phyloP scores from a whole-genome alignment of 1,140 invertebrate species.

The Vanessa atalanta region DNA sequence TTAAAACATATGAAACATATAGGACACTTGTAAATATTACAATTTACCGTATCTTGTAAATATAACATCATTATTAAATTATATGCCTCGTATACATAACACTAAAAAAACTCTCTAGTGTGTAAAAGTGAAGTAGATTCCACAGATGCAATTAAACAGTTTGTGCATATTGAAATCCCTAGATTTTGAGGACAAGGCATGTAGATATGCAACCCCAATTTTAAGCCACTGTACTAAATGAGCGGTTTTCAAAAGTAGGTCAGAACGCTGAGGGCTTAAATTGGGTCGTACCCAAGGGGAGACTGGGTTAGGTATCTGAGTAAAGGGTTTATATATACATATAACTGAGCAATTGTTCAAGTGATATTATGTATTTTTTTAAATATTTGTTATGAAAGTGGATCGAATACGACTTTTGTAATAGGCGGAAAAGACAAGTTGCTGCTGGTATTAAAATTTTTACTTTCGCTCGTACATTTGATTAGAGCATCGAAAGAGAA shows the following conservation, averaged over 20 bases:
- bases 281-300: conserved; percentile 70
- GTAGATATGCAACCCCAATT: conserved; percentile 75
- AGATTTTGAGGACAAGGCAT: conserved; percentile 48
- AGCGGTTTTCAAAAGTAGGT: conserved; percentile 72
- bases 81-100: no score
- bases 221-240: conserved; percentile 70
- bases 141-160: conserved; percentile 10
- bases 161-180: conserved; percentile 26
- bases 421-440: neutral
- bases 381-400: conserved; percentile 17
- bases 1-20: no score
- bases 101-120: no score
- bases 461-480: neutral
- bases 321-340: conserved; percentile 39
- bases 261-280: conserved; percentile 73
- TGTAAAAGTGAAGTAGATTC: neutral
- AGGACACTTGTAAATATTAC: no score
- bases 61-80: no score
- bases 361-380: conserved; percentile 22
- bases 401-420: neutral
- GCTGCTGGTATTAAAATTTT: neutral
- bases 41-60: no score
- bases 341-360: conserved; percentile 29
- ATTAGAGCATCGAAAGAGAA: conserved; percentile 4
- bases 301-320: conserved; percentile 31